Percentiles rank a stretch among this genome's conserved stretches.
Evolutionary conservation across 2,113 vertebrate species (phyloP).

Genomic region (Aix galericulata): DNA sequence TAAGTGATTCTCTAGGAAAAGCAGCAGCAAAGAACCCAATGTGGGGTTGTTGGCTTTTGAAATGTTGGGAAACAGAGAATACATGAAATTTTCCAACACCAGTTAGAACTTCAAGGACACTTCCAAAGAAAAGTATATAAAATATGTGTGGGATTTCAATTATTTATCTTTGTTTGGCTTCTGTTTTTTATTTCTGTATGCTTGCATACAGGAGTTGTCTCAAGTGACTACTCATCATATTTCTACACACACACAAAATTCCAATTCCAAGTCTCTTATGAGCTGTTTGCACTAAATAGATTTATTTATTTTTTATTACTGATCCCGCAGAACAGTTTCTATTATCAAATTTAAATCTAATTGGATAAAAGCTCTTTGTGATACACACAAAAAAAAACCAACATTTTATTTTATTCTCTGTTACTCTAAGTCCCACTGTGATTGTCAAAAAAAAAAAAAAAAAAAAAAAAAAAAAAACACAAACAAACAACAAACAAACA

Average conservation of each 20-base stretch:
- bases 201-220: not conserved
- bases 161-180: not conserved
- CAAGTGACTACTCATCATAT: not conserved
- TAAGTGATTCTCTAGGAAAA: not conserved
- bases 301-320: not conserved
- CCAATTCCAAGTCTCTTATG: not conserved
- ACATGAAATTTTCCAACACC: not conserved
- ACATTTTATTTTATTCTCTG: not conserved
- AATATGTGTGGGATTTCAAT: fast-evolving
- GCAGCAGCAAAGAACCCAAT: fast-evolving
- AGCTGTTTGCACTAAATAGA: not conserved
- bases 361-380: not conserved
- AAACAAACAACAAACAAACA: too few relatives aligned
- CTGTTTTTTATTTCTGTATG: not conserved
- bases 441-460: not conserved
- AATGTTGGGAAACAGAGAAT: not conserved
- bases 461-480: too few relatives aligned
- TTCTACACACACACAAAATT: not conserved
- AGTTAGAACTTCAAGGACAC: not conserved
- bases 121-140: not conserved
- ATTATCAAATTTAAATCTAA: not conserved
- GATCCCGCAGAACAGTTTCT: not conserved
- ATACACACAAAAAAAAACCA: not conserved
- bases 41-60: not conserved
- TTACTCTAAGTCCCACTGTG: not conserved